These are phyloP conservation scores for Cavia porcellus DNA, from an alignment of 2,113 vertebrate genomes.

Conservation along the genomic window DNA sequence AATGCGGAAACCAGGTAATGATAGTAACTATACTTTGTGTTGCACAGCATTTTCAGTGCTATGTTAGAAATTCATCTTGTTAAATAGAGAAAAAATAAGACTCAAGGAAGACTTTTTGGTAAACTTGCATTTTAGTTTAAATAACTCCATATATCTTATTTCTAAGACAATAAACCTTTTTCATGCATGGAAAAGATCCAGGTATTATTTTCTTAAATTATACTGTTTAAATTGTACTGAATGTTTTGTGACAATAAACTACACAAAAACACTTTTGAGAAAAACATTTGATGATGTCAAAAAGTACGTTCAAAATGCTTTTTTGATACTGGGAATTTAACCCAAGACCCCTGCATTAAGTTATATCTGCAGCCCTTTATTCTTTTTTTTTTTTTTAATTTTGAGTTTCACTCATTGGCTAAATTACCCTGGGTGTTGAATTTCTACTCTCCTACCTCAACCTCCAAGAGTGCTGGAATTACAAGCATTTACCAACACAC, in stretches of 20 bases:
- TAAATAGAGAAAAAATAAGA: background rate
- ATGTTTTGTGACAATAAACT: background rate
- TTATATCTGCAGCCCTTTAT: background rate
- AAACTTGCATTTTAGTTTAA: slow-evolving; percentile 21
- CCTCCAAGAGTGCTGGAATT: background rate
- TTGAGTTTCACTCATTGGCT: background rate
- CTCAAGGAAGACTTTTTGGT: background rate
- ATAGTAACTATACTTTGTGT: slow-evolving; percentile 58
- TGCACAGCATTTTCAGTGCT: background rate
- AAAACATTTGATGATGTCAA: background rate
- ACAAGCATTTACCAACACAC: background rate
- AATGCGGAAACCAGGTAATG: slow-evolving; percentile 92
- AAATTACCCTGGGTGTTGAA: background rate
- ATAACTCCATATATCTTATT: slow-evolving; percentile 20
- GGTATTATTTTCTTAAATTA: background rate
- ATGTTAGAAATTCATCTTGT: background rate
- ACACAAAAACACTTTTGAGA: background rate
- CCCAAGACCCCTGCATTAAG: background rate
- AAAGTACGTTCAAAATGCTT: background rate
- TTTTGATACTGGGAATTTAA: background rate
- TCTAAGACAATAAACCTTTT: background rate
- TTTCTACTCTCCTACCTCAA: background rate
- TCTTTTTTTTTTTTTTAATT: background rate
- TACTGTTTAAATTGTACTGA: background rate
- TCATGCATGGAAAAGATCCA: background rate